These are phyloP conservation scores for Amphiprion clarkii DNA, from an alignment of 2,797 vertebrate genomes.

Conservation along the genomic window DNA sequence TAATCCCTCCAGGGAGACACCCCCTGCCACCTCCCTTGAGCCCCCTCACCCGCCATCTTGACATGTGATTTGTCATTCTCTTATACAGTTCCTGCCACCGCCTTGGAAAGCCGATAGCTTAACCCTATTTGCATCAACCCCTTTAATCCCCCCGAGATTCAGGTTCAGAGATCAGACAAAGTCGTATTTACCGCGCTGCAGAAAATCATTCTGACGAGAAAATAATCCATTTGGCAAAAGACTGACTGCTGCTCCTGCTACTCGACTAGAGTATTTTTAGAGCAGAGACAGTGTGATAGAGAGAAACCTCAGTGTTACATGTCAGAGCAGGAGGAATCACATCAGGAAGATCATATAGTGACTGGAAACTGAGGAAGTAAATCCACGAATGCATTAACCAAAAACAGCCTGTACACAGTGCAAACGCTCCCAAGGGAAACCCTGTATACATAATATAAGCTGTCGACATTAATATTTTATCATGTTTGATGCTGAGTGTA, in stretches of 20 bases:
- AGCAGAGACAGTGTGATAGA: not conserved
- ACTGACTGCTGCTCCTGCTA: constrained; percentile 3
- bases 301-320: constrained; percentile 3
- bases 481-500: no score
- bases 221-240: constrained; percentile 36
- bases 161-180: constrained; percentile 27
- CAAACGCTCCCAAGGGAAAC: not conserved
- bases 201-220: constrained; percentile 50
- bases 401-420: not conserved
- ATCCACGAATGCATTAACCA: not conserved
- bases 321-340: constrained; percentile 3
- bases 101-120: constrained; percentile 20
- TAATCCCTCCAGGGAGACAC: constrained; percentile 8
- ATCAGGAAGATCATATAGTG: not conserved
- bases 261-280: constrained; percentile 23
- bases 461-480: not conserved
- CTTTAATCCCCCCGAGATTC: constrained; percentile 38
- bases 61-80: constrained; percentile 31
- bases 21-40: not conserved
- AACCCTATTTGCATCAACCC: constrained; percentile 43
- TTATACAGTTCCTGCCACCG: constrained; percentile 21
- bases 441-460: not conserved
- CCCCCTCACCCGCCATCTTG: not conserved
- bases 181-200: constrained; percentile 11
- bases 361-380: not conserved